Evolutionary conservation across 1,140 invertebrate genomes (phyloP).

Genomic region (Cataglyphis hispanica): DNA sequence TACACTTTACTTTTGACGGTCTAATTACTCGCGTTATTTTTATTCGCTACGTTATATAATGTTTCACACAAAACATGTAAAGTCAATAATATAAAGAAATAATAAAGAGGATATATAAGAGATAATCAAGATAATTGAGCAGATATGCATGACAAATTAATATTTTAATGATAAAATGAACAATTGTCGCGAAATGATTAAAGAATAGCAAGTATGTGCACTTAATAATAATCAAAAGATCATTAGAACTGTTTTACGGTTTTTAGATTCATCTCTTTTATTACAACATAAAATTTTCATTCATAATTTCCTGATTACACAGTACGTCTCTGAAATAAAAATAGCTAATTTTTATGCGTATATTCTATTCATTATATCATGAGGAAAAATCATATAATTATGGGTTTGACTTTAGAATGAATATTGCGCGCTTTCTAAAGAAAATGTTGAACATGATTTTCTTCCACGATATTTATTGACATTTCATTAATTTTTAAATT

Average conservation of each 20-base stretch:
- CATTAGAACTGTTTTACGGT: neutral
- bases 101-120: no score
- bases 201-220: neutral
- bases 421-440: neutral
- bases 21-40: neutral
- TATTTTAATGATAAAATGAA: neutral
- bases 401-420: neutral
- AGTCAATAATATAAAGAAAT: neutral
- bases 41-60: neutral
- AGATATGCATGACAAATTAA: neutral
- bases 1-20: neutral
- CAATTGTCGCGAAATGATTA: neutral
- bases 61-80: neutral
- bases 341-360: neutral
- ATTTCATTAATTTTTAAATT: neutral
- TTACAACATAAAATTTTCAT: neutral
- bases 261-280: neutral
- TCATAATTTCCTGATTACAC: neutral
- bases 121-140: neutral
- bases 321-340: neutral
- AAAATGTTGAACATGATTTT: constrained; percentile 1
- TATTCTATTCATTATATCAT: neutral
- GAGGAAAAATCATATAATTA: neutral
- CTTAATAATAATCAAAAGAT: neutral
- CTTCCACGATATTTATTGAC: neutral